Base-by-base conservation (phyloP, 2,888 invertebrate genomes). In the Elaeidobius kamerunicus region DNA sequence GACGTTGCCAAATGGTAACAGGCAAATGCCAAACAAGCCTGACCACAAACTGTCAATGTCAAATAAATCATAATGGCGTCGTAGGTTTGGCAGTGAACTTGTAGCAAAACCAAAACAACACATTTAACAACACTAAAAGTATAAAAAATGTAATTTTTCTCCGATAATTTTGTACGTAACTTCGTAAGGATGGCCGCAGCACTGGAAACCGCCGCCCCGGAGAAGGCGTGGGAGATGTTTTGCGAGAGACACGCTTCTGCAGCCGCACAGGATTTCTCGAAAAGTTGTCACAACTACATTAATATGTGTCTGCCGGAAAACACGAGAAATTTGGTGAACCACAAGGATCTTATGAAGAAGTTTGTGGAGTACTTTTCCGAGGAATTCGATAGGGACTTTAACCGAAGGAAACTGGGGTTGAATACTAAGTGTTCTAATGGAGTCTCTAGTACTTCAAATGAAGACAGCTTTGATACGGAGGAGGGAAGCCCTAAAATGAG, bases 261-360 rank as follows among this genome's bases (percentile, higher is more conserved):
- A 56, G 87, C 91, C 51, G 91, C 91, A 55, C 85, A 87, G 66
- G 91, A 91, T 75, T 93, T 94, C 74, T 89, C 91, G 64, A 88
- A 87, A 74, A 87, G 88, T 65, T 91, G 91, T 73, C 80, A 87
- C 61, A 85, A 85, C 61, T 91, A 84, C 68, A 81, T 90, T 58
- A 84, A 84, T 63, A 79, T 83, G 40, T 84, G 84, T 67, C 72
- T 85, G 57, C 79, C 82, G 23, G 87, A 87, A 62, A 78, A 79
- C 62, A 78, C 82, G 15, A 78, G 84, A 55, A 76, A 81, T 18
- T 81, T 80, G 52, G 76, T 86, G 42, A 83, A 86, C 6, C 87
- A 91, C 69, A 83, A 85, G 58, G 90, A 90, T 65, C 84, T 91
- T 66, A 78, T 91, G 58, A 81, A 84, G 64, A 89, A 86, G 73